Evolutionary conservation across 2,888 invertebrate genomes (phyloP), one percentile per base, ranked within the genome.

Genomic region (Ptilodon capucinus): DNA sequence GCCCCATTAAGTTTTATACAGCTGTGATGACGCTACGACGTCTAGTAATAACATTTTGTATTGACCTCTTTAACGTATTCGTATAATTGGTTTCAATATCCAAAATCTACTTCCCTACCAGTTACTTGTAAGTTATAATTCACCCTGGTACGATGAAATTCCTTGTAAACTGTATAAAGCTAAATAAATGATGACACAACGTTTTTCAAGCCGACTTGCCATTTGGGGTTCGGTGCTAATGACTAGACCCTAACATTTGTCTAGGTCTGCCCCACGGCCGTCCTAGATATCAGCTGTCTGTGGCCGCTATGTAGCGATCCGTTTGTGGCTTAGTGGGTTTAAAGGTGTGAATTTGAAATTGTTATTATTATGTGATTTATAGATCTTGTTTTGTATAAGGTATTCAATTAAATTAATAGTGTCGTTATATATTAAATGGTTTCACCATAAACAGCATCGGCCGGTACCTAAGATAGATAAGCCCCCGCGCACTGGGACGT

Each of bases 161-260:
- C 0, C 23, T 2, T 32, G 2, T 32, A n/a, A 0, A 38, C 19
- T 4, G 17, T 19, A 19, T 19, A 38, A 38, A 38, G 19, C 11
- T 19, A 6, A 19, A 38, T 36, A 36, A 38, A 38, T 11, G 18
- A 38, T 38, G 38, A 38, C 38, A 13, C 35, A 18, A 19, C 19
- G 19, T 13, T 38, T 38, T 19, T 38, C 19, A 6, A 38, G 19
- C 7, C 2, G 19, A 13, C 19, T 38, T 6, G 4, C 18, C 38
- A 19, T 38, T 38, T 19, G 19, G 19, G 38, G 9, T 19, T 38
- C 16, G 19, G 38, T 51, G 49, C 47, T 64, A 53, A 49, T 40
- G 28, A 47, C 42, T 42, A 42, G 39, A 36, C 34, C 47, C 42
- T 1, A 40, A 28, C 46, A 60, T 61, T 60, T 54, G 60, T 60